Evolutionary conservation across 2,888 invertebrate genomes (phyloP).

Genomic region (Tridacna gigas): DNA sequence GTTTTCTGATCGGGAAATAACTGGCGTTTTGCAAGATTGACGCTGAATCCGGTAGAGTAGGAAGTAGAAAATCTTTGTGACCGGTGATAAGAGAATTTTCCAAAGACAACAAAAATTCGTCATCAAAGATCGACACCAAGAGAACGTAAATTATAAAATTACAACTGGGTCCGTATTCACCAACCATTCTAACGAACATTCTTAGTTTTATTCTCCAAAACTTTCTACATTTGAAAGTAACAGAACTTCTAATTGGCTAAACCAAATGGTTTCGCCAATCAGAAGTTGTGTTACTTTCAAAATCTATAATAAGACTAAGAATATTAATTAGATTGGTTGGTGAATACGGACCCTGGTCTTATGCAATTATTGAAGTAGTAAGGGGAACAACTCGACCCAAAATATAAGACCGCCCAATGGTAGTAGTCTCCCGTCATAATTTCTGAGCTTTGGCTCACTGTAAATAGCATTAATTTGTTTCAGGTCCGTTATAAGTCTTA

Average conservation of each 20-base stretch:
- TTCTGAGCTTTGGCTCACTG: background rate
- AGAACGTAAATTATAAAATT: no score
- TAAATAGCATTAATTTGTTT: constrained; percentile 6
- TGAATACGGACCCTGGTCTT: background rate
- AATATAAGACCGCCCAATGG: background rate
- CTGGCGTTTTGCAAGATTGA: background rate
- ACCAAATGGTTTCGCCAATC: no score
- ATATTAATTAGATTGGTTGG: no score
- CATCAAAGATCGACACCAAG: constrained; percentile 34
- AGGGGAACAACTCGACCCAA: constrained; percentile 7
- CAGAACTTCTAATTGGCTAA: no score
- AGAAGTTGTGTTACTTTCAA: no score
- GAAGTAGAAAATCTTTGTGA: background rate
- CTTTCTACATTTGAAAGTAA: no score
- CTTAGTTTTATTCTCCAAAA: no score
- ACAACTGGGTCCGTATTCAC: no score
- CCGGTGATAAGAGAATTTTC: background rate
- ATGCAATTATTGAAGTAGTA: constrained; percentile 34
- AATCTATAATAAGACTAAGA: no score
- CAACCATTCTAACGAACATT: no score
- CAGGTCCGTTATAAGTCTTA: constrained; percentile 1
- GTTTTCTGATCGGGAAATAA: background rate
- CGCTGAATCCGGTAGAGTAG: constrained; percentile 24
- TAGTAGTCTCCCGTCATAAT: constrained; percentile 1
- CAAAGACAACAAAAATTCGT: constrained; percentile 27